Percentiles rank a stretch among this genome's conserved stretches.
phyloP scores from a whole-genome alignment of 2,113 vertebrate species.

The Eurystomus gularis region DNA sequence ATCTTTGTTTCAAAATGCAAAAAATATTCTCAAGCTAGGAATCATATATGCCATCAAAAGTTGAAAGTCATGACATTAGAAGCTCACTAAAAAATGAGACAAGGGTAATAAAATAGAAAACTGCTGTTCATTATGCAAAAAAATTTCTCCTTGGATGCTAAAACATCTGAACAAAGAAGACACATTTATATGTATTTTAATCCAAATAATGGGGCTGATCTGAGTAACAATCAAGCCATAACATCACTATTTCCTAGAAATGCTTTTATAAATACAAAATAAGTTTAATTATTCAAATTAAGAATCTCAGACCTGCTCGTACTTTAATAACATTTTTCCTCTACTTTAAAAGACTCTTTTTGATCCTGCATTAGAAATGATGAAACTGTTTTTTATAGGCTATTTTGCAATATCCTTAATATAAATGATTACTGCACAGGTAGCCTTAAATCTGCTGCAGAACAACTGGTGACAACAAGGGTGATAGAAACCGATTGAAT shows the following conservation, averaged over 20 bases:
- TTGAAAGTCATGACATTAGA: not conserved
- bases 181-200: not conserved
- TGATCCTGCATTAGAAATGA: not conserved
- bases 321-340: not conserved
- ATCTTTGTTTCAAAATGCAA: not conserved
- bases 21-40: not conserved
- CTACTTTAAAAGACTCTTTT: not conserved
- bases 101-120: conserved; percentile 28
- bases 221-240: not conserved
- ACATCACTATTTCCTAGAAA: not conserved
- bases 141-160: not conserved
- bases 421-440: not conserved
- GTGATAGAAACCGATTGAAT: not conserved
- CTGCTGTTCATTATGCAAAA: not conserved
- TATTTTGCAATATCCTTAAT: not conserved
- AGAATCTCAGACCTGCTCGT: not conserved
- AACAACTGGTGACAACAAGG: not conserved
- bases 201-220: not conserved
- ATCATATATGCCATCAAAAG: not conserved
- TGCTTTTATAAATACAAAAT: not conserved
- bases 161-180: conserved; percentile 31
- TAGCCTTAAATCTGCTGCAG: not conserved
- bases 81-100: not conserved
- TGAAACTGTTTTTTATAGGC: not conserved
- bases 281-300: conserved; percentile 1